Conservation (phyloP, 2,888 invertebrate species). For the Lasioglossum figueresi region DNA sequence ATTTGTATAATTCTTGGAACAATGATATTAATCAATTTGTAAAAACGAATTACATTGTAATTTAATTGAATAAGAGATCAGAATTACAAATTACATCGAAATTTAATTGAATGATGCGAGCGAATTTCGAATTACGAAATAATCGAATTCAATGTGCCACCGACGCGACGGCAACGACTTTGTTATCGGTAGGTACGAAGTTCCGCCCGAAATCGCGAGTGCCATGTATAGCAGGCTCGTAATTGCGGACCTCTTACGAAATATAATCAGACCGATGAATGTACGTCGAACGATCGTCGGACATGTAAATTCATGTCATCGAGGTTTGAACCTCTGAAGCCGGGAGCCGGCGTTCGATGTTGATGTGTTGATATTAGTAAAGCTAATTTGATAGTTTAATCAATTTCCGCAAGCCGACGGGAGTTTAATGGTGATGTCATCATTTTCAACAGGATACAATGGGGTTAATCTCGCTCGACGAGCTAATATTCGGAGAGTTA, state of each 20-base stretch:
- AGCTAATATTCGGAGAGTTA: constrained; percentile 84
- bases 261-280: constrained; percentile 71
- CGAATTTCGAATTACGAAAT: too few relatives aligned
- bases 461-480: constrained; percentile 83
- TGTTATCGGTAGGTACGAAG: constrained; percentile 39
- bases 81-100: too few relatives aligned
- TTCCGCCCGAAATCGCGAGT: constrained; percentile 42
- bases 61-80: too few relatives aligned
- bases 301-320: constrained; percentile 71
- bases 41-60: too few relatives aligned
- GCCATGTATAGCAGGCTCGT: constrained; percentile 49
- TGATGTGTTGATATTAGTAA: constrained; percentile 82
- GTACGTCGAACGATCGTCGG: constrained; percentile 72
- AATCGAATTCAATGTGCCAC: not conserved
- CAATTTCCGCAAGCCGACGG: constrained; percentile 83
- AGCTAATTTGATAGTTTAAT: constrained; percentile 84
- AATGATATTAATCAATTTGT: too few relatives aligned
- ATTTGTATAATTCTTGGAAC: too few relatives aligned
- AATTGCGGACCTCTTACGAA: constrained; percentile 69
- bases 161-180: not conserved
- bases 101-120: too few relatives aligned
- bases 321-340: constrained; percentile 63
- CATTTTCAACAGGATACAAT: constrained; percentile 83
- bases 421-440: constrained; percentile 84
- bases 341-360: constrained; percentile 62